Conservation (phyloP, 2,797 vertebrate genomes). For the Hyperoplus immaculatus region DNA sequence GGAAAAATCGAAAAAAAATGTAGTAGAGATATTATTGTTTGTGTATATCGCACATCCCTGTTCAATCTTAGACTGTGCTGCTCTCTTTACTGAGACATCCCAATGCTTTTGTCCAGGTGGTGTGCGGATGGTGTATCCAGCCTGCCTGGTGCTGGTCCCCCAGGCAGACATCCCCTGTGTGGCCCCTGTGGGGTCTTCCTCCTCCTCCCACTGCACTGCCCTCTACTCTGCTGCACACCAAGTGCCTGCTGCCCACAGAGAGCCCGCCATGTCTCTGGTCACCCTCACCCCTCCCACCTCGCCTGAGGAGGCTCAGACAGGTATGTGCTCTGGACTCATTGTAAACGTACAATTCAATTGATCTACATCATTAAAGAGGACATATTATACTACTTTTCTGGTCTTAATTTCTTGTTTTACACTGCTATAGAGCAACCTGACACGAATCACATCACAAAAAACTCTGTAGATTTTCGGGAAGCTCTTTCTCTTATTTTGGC, state of each 20-base stretch:
- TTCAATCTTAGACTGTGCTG: neutral
- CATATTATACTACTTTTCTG: neutral
- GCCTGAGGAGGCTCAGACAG: constrained; percentile 97
- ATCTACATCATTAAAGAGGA: neutral
- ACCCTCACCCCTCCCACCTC: constrained; percentile 98
- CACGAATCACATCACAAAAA: too few relatives aligned
- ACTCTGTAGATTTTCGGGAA: too few relatives aligned
- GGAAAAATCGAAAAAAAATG: too few relatives aligned
- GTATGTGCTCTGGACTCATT: constrained; percentile 72
- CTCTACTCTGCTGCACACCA: constrained; percentile 94
- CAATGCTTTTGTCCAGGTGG: constrained; percentile 85
- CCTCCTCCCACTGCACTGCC: constrained; percentile 93
- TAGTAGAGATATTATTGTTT: neutral
- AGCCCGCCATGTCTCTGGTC: constrained; percentile 97
- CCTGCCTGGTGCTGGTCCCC: constrained; percentile 96
- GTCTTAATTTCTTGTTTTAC: too few relatives aligned
- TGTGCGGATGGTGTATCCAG: constrained; percentile 98
- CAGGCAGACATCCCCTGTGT: constrained; percentile 95
- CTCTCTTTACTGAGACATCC: neutral
- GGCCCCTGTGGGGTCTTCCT: constrained; percentile 90
- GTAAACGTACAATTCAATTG: neutral
- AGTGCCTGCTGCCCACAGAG: constrained; percentile 96
- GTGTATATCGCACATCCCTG: neutral
- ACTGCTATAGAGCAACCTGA: too few relatives aligned
- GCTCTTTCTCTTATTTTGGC: too few relatives aligned